A percentile compares a stretch with the other conserved stretches of the same genome.
Evolutionary conservation across 2,113 vertebrate species (phyloP).

Genomic region (Hemibagrus wyckioides): DNA sequence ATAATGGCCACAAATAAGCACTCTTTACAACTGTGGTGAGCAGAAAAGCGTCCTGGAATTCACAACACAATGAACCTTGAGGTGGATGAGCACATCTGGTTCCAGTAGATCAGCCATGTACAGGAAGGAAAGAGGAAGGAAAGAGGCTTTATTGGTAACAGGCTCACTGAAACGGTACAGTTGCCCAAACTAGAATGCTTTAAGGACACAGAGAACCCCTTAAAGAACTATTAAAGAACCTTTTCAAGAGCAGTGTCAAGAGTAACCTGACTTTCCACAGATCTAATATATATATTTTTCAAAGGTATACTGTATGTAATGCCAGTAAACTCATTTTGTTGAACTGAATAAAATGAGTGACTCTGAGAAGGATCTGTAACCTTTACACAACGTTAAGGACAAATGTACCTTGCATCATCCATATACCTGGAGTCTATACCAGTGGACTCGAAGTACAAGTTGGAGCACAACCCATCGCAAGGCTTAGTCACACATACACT

Average conservation of each 20-base stretch:
- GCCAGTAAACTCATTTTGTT: neutral
- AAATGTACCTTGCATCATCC: neutral
- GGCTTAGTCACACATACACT: neutral
- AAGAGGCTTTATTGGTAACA: neutral
- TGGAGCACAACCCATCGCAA: no score
- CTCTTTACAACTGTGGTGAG: neutral
- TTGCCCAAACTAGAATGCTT: neutral
- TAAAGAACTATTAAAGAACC: neutral
- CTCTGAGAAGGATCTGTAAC: neutral
- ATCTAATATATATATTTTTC: neutral
- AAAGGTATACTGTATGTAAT: neutral
- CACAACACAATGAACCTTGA: neutral
- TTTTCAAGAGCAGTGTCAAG: neutral
- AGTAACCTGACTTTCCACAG: neutral
- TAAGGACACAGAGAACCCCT: neutral
- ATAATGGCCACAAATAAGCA: neutral
- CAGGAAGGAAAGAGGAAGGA: neutral
- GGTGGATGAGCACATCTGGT: neutral
- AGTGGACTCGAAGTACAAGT: no score
- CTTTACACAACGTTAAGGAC: neutral
- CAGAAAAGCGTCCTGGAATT: neutral
- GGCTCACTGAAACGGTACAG: neutral
- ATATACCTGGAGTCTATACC: no score
- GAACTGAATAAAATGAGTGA: neutral
- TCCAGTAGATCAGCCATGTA: neutral